Conservation (phyloP, 2,113 vertebrate genomes). For the Xiphophorus maculatus region DNA sequence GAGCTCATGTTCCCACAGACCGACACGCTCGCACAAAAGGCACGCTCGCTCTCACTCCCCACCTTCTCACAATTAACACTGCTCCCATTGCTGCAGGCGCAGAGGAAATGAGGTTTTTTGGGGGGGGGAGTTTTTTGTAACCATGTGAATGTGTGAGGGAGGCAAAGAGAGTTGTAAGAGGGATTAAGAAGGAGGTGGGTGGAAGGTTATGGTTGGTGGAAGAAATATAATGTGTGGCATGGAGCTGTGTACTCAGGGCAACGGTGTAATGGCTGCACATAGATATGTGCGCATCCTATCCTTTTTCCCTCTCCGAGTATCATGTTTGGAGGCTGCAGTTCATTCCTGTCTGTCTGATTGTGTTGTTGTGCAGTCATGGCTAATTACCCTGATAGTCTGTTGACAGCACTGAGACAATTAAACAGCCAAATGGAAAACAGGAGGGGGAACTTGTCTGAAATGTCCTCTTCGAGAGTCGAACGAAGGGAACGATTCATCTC, state of each 20-base stretch:
- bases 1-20: slow-evolving; percentile 32
- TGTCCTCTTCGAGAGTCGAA: slow-evolving; percentile 62
- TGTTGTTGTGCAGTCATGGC: slow-evolving; percentile 77
- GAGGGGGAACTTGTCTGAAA: slow-evolving; percentile 69
- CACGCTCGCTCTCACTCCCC: slow-evolving; percentile 52
- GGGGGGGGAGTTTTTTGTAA: slow-evolving; percentile 35
- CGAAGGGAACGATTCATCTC: slow-evolving; percentile 67
- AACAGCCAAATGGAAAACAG: slow-evolving; percentile 76
- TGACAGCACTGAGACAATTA: slow-evolving; percentile 78
- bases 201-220: slow-evolving; percentile 78
- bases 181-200: slow-evolving; percentile 74
- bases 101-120: slow-evolving; percentile 79
- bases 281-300: slow-evolving; percentile 43
- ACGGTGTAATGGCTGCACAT: slow-evolving; percentile 58
- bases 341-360: slow-evolving; percentile 69
- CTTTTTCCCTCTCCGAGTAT: slow-evolving; percentile 54
- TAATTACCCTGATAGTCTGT: slow-evolving; percentile 77
- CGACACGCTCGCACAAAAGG: slow-evolving; percentile 40
- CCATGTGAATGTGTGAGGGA: slow-evolving; percentile 42
- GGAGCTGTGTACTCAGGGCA: slow-evolving; percentile 73
- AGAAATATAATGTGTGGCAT: slow-evolving; percentile 79
- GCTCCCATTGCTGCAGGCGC: slow-evolving; percentile 75
- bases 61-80: slow-evolving; percentile 79
- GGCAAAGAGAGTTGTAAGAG: slow-evolving; percentile 56
- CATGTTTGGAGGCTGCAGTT: slow-evolving; percentile 66